Evolutionary conservation across 2,113 vertebrate genomes (phyloP), one percentile per base, ranked within the genome.

Genomic region (Nothobranchius kuhntae): DNA sequence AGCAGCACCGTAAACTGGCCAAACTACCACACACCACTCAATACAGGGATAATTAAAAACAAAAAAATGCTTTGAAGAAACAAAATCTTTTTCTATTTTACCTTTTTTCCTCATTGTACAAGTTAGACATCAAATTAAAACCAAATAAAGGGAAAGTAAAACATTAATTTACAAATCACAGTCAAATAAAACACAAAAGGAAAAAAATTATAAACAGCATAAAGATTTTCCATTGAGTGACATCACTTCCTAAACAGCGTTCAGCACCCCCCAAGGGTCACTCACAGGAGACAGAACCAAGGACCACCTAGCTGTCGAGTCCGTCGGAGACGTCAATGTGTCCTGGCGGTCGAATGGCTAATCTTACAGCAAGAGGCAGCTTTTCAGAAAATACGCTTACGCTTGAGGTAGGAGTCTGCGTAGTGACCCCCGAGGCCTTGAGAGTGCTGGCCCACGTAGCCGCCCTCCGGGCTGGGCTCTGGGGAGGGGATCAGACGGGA

Each of bases 351-450:
- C 46, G 13, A 56, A 73, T 68, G 52, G 69, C 56, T 68, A 48
- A 65, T 68, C 10, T 4, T 57, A 59, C 48, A 52, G 55, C 38
- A 30, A 65, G 59, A 30, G 30, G 30, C 4, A 1, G 30, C 4
- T 8, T 51, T 61, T 91, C 89, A 97, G 89, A 96, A 95, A 83
- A 96, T 96, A 73, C 96, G 93, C 89, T 96, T 98, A 80, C 95
- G 90, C 84, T 98, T 96, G 67, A 98, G 90, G 91, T 98, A 97
- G 78, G 96, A 96, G 88, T 98, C 96, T 1, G 96, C 96, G 9
- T 97, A 98, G 84, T 98, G 96, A 15, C 96, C 96, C 0, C 96
- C 96, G 0, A 98, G 94, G 75, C 96, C 96, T 80, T 97, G 96
- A 26, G 96, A 98, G 78, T 98, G 96, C 87, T 98, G 96, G 45